phyloP scores from a whole-genome alignment of 2,888 invertebrate species.

The Maniola hyperantus region DNA sequence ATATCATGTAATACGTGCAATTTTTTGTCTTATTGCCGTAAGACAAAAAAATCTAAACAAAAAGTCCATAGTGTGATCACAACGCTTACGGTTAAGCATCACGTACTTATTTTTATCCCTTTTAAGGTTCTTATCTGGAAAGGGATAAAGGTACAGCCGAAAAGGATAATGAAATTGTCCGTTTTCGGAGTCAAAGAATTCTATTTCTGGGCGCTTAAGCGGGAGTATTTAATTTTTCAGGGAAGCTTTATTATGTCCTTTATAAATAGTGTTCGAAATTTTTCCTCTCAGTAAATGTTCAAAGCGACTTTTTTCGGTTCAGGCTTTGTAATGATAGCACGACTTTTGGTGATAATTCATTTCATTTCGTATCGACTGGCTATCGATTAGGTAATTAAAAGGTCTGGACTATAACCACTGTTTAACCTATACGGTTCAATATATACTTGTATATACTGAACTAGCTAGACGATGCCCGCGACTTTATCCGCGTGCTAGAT shows the following conservation, averaged over 20 bases:
- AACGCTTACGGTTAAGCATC: conserved; percentile 32
- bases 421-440: too few species aligned
- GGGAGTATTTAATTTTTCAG: conserved; percentile 3
- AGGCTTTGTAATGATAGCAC: background rate
- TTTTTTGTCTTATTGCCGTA: too few species aligned
- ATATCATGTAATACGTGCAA: too few species aligned
- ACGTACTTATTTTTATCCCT: conserved; percentile 38
- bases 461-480: too few species aligned
- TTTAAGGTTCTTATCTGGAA: conserved; percentile 33
- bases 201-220: conserved; percentile 6
- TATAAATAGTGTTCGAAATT: background rate
- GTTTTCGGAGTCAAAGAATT: conserved; percentile 30
- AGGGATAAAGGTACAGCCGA: conserved; percentile 28
- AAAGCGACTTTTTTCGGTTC: background rate
- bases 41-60: background rate
- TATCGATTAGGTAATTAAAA: background rate
- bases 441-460: too few species aligned
- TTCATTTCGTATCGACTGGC: background rate
- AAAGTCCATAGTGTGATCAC: background rate
- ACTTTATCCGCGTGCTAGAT: too few species aligned
- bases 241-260: background rate
- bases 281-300: background rate
- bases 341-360: background rate
- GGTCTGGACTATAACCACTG: too few species aligned
- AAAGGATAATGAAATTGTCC: conserved; percentile 29